phyloP scores from a whole-genome alignment of 2,797 vertebrate genomes.

The Podarcis lilfordi region DNA sequence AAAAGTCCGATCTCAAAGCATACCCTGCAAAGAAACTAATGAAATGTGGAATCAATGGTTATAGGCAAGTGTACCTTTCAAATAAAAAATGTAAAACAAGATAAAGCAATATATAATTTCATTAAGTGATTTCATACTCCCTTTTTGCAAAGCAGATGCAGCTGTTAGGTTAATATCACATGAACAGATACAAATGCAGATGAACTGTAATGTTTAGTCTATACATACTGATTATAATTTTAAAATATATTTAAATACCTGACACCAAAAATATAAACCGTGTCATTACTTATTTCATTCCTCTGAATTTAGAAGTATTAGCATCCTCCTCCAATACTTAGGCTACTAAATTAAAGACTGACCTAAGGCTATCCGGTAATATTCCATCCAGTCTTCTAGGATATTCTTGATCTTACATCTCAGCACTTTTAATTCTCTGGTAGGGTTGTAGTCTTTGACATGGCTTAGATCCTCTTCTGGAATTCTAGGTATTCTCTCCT shows the following conservation, averaged over 20 bases:
- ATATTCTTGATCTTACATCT: conserved; percentile 71
- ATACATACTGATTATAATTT: background rate
- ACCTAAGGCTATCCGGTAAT: conserved; percentile 77
- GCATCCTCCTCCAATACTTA: background rate
- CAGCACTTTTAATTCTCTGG: conserved; percentile 71
- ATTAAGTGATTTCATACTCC: no score
- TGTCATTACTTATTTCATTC: conserved; percentile 6
- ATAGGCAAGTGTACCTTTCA: background rate
- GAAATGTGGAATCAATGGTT: background rate
- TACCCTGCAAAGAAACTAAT: background rate
- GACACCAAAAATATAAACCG: background rate
- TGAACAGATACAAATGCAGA: background rate
- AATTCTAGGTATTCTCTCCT: conserved; percentile 63
- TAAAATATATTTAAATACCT: background rate
- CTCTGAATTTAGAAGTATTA: conserved; percentile 14
- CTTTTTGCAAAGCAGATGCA: background rate
- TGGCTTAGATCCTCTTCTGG: conserved; percentile 50
- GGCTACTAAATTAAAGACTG: conserved; percentile 34
- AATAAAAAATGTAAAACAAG: background rate
- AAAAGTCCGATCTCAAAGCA: background rate
- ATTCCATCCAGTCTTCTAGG: conserved; percentile 77
- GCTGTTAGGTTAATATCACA: background rate
- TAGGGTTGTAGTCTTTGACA: conserved; percentile 59
- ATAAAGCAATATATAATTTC: background rate
- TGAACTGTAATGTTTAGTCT: background rate